Evolutionary conservation across 2,113 vertebrate genomes (phyloP).

Genomic region (Crotalus horridus): DNA sequence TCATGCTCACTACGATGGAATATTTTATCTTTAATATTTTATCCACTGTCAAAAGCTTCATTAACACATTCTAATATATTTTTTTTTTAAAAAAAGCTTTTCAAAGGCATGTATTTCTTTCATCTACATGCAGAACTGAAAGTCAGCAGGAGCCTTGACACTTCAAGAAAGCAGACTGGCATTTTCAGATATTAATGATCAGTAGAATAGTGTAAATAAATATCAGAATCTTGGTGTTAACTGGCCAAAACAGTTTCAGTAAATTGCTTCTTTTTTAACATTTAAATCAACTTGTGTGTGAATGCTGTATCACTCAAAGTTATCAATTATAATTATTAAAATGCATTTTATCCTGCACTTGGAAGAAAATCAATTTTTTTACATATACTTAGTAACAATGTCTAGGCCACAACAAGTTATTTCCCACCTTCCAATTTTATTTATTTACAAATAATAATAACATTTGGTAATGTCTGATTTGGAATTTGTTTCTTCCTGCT

Average conservation of each 20-base stretch:
- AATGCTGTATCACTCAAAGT: background rate
- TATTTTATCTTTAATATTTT: constrained; percentile 20
- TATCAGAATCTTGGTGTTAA: background rate
- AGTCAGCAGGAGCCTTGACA: constrained; percentile 47
- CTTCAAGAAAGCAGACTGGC: constrained; percentile 49
- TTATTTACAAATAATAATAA: background rate
- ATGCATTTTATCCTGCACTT: background rate
- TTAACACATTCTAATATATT: constrained; percentile 19
- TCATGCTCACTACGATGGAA: background rate
- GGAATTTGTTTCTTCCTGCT: background rate
- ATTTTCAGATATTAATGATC: constrained; percentile 36
- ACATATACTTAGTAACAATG: background rate
- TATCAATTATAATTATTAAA: background rate
- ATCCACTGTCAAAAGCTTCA: background rate
- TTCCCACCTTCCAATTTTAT: background rate
- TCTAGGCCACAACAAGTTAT: background rate
- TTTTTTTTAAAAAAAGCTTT: constrained; percentile 27
- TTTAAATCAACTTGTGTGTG: background rate
- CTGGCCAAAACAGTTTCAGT: background rate
- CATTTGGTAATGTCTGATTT: background rate
- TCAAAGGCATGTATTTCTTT: constrained; percentile 39
- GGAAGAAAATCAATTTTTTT: background rate
- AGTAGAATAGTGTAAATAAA: constrained; percentile 42
- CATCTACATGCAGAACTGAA: constrained; percentile 40
- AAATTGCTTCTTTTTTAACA: background rate